Evolutionary conservation across 2,888 invertebrate species (phyloP).

Genomic region (Zaprionus lineosus): DNA sequence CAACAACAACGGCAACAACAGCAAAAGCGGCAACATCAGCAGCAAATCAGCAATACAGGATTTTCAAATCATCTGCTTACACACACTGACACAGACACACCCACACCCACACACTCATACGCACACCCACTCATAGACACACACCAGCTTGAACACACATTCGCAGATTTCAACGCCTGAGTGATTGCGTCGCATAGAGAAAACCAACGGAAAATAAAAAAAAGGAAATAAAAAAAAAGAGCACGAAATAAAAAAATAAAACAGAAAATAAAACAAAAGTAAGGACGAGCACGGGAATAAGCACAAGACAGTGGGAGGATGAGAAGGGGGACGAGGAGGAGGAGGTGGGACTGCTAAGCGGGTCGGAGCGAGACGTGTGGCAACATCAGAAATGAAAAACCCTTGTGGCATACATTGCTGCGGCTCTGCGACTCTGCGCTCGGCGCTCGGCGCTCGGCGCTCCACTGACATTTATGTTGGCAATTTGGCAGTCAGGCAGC

Average conservation of each 20-base stretch:
- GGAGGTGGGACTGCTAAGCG: background rate
- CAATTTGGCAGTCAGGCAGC: slow-evolving; percentile 74
- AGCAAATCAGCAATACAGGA: slow-evolving; percentile 72
- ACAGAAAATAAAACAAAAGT: slow-evolving; percentile 28
- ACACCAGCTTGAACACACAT: slow-evolving; percentile 39
- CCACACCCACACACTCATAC: slow-evolving; percentile 10
- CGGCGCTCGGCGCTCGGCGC: slow-evolving; percentile 20
- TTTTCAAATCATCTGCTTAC: slow-evolving; percentile 68
- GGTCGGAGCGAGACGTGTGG: slow-evolving; percentile 15
- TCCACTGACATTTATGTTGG: slow-evolving; percentile 78
- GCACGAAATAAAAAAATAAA: slow-evolving; percentile 20
- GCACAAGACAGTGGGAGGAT: slow-evolving; percentile 3
- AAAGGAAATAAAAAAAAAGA: slow-evolving; percentile 42
- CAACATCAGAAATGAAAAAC: slow-evolving; percentile 74
- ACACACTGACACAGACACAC: slow-evolving; percentile 30
- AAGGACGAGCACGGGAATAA: slow-evolving; percentile 8
- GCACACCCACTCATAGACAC: slow-evolving; percentile 21
- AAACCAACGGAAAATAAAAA: slow-evolving; percentile 25
- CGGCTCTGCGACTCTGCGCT: slow-evolving; percentile 11
- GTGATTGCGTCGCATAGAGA: slow-evolving; percentile 74
- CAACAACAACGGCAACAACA: slow-evolving; percentile 29
- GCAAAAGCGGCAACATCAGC: slow-evolving; percentile 21
- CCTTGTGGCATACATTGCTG: slow-evolving; percentile 59
- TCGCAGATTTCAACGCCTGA: slow-evolving; percentile 71
- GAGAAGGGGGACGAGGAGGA: slow-evolving; percentile 1